A percentile compares a stretch with the other conserved stretches of the same genome.
phyloP scores from a whole-genome alignment of 2,888 invertebrate genomes.

The Odontocerum albicorne region DNA sequence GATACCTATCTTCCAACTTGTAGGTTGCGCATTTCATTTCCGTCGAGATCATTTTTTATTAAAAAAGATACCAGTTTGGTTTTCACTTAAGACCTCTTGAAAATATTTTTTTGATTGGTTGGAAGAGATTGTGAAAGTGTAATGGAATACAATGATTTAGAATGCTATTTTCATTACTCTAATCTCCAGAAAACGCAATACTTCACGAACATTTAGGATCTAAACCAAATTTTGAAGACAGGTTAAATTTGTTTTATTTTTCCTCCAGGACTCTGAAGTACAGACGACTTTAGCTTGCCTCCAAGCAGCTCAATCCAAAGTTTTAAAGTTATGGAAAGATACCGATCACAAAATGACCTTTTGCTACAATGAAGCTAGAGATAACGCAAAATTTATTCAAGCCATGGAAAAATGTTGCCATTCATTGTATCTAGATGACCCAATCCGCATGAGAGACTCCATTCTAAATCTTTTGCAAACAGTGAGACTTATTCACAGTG shows the following conservation, averaged over 20 bases:
- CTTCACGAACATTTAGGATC: not conserved
- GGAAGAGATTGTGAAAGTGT: no score
- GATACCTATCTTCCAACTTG: no score
- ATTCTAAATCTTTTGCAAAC: constrained; percentile 88
- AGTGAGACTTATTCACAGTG: constrained; percentile 89
- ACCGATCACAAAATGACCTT: constrained; percentile 90
- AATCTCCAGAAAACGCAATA: not conserved
- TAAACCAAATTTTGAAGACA: not conserved
- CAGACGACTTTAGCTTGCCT: constrained; percentile 76
- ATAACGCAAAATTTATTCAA: constrained; percentile 93
- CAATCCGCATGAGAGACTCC: constrained; percentile 89
- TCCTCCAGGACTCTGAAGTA: constrained; percentile 67
- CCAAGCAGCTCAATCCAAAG: constrained; percentile 74
- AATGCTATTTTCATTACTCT: no score
- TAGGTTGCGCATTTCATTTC: no score
- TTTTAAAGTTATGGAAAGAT: constrained; percentile 80
- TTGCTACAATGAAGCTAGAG: constrained; percentile 94
- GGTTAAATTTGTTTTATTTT: not conserved
- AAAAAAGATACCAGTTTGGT: no score
- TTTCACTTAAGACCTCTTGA: no score
- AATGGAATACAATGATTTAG: no score
- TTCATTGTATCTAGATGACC: constrained; percentile 89
- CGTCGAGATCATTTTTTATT: no score
- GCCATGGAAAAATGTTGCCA: constrained; percentile 95
- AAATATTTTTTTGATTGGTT: no score